Evolutionary conservation across 2,113 vertebrate genomes (phyloP), one percentile per base, ranked within the genome.

Genomic region (Pseudopodoces humilis): DNA sequence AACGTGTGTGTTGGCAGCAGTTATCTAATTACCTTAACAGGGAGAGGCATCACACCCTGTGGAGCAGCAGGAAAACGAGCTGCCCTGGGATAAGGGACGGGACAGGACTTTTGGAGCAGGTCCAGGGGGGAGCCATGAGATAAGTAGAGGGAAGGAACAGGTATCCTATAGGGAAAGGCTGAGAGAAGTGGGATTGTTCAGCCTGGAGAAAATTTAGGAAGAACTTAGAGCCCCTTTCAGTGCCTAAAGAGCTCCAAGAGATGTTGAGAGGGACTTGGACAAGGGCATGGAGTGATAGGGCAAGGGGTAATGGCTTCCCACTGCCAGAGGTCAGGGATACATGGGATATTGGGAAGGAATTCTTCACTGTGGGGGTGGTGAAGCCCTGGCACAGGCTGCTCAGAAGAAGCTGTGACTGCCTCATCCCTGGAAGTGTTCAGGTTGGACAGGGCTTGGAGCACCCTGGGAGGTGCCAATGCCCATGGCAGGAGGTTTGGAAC

Each of bases 11-110:
- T 69, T 92, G 77, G 74, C 53, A 24, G 90, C 67, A 59, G 86
- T 86, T 91, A 86, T 87, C 94, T 95, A 59, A 96, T 96, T 94
- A 91, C 83, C 77, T 92, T 43, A 63, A 13, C 70, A 19, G 59
- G 58, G 58, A 84, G 69, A 71, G 55, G 47, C 30, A 31, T 22
- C 41, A 7, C 6, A 16, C 25, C 53, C 77, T 14, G 55, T 12
- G 37, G 35, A 76, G 79, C 30, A 5, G 35, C 63, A 70, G 79
- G 53, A 35, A 13, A 53, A 41, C 0, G 2, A 31, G 55, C 41
- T 69, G 70, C 39, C 70, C 55, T 69, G 31, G 70, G 64, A 70
- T 21, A 19, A 76, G 63, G 63, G 47, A 33, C 25, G 28, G 84
- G 23, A n/a, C 6, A 31, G 47, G 41, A 37, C 5, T 52, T 23